These are phyloP conservation scores for Lucinisca nassula DNA, from an alignment of 2,888 invertebrate genomes.

Conservation along the genomic window DNA sequence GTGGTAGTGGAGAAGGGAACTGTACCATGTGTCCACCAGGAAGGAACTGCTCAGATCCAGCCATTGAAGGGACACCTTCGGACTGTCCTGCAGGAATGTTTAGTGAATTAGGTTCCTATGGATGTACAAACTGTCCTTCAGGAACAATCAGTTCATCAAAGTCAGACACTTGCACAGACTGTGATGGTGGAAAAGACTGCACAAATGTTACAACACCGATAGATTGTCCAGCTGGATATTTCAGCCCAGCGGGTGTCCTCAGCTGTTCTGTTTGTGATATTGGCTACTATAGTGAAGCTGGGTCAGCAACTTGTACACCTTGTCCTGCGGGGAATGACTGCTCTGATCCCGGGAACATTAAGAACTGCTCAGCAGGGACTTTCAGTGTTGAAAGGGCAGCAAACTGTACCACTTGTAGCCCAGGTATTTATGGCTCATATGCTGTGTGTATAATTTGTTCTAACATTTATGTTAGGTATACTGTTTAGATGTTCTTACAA, in stretches of 20 bases:
- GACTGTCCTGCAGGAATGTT: constrained; percentile 79
- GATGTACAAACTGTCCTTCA: constrained; percentile 75
- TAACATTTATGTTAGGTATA: too few species aligned
- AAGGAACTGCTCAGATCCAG: constrained; percentile 46
- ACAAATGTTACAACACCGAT: constrained; percentile 47
- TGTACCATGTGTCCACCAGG: constrained; percentile 33
- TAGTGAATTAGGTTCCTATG: constrained; percentile 77
- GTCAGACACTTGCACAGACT: constrained; percentile 71
- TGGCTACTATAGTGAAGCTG: constrained; percentile 57
- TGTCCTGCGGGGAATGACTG: constrained; percentile 79
- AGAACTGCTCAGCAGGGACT: constrained; percentile 60
- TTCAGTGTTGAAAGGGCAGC: constrained; percentile 54
- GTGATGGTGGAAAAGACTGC: constrained; percentile 76
- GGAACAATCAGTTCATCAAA: constrained; percentile 76
- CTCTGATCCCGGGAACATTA: constrained; percentile 51
- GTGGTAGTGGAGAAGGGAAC: constrained; percentile 45
- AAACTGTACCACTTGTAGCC: constrained; percentile 67
- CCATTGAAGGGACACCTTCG: constrained; percentile 61
- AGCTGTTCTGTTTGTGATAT: constrained; percentile 74
- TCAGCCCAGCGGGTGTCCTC: constrained; percentile 71
- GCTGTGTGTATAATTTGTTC: too few species aligned
- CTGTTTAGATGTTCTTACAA: too few species aligned
- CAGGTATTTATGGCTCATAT: too few species aligned
- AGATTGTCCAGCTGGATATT: constrained; percentile 76
- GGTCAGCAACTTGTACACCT: constrained; percentile 54